phyloP scores from a whole-genome alignment of 2,113 vertebrate species.

The Raja brachyura region DNA sequence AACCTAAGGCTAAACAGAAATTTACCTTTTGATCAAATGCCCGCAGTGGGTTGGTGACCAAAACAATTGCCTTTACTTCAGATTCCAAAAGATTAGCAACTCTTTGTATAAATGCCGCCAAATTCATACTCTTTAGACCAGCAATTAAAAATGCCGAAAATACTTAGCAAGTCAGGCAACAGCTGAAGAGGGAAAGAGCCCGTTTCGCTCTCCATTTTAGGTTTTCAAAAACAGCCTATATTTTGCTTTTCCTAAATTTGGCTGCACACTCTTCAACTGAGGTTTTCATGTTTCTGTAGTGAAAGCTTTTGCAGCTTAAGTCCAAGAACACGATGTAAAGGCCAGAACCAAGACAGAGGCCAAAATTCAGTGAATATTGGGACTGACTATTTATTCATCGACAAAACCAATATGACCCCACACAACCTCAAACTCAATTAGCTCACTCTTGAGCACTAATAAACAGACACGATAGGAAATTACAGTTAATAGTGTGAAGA shows the following conservation, averaged over 20 bases:
- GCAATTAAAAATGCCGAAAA: no score
- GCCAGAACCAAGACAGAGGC: background rate
- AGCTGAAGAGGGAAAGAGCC: no score
- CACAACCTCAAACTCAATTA: background rate
- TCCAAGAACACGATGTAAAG: background rate
- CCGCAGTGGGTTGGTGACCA: background rate
- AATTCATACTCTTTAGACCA: background rate
- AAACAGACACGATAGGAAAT: background rate
- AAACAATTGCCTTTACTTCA: background rate
- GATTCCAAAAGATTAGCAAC: background rate
- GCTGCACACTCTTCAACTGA: background rate
- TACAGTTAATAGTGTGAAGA: background rate
- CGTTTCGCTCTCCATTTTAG: no score
- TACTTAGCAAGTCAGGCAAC: no score
- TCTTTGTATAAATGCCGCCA: background rate
- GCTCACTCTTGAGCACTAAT: background rate
- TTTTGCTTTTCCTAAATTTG: background rate
- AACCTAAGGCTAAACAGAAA: background rate
- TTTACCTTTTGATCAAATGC: background rate
- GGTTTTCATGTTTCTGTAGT: background rate
- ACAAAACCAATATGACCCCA: background rate
- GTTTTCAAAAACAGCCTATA: no score
- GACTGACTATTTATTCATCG: background rate
- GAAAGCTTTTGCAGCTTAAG: background rate
- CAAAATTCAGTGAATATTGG: background rate